These are phyloP conservation scores for Malacoctenus gilli DNA, from an alignment of 2,797 vertebrate species.

Conservation along the genomic window DNA sequence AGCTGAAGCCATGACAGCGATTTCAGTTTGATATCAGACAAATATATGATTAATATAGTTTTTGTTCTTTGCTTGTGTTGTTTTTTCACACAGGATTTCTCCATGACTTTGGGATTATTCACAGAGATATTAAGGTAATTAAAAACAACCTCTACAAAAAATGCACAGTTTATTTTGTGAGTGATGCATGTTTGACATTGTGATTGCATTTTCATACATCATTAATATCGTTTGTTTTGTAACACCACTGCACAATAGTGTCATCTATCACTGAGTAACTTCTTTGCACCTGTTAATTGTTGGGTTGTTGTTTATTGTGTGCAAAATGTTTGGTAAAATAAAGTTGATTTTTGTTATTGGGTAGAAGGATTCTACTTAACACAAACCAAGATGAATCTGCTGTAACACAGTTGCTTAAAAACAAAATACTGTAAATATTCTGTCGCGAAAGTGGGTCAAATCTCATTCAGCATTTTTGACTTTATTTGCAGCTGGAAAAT, in stretches of 20 bases:
- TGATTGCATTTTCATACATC: not conserved
- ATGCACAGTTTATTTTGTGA: not conserved
- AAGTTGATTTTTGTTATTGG: too few species aligned
- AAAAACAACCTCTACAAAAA: not conserved
- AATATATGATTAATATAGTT: not conserved
- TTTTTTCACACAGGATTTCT: conserved; percentile 86
- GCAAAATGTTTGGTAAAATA: too few species aligned
- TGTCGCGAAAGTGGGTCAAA: not conserved
- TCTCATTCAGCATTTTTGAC: conserved; percentile 10
- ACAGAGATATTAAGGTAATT: conserved; percentile 93
- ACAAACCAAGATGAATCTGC: too few species aligned
- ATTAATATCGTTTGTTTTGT: too few species aligned
- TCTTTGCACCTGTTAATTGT: too few species aligned
- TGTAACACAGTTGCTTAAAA: too few species aligned
- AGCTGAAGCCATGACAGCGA: not conserved
- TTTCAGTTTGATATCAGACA: conserved; percentile 2
- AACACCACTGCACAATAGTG: too few species aligned
- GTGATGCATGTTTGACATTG: not conserved
- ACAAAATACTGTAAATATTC: too few species aligned
- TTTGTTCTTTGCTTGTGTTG: not conserved
- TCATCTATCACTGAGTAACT: too few species aligned
- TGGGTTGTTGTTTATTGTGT: too few species aligned
- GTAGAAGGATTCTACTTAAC: too few species aligned
- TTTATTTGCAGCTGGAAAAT: conserved; percentile 91
- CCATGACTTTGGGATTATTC: conserved; percentile 92